These are phyloP conservation scores for Lytechinus pictus DNA, from an alignment of 35 echinoderm and acorn worm species.

Conservation along the genomic window DNA sequence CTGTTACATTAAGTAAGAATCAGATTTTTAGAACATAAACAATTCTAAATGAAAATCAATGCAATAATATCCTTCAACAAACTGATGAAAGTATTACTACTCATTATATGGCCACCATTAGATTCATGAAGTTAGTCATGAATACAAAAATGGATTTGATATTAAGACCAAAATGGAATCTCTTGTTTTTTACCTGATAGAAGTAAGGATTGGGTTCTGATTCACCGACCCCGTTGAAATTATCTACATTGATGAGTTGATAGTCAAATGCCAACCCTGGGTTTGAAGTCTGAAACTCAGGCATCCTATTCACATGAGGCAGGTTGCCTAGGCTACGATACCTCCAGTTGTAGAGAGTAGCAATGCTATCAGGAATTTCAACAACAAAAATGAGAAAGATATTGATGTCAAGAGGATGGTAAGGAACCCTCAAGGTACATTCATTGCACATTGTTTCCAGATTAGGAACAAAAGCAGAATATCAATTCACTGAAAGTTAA, in stretches of 20 bases:
- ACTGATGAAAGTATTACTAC: too few relatives aligned
- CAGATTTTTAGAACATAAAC: too few relatives aligned
- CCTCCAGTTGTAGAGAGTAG: slow-evolving; percentile 95
- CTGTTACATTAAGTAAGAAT: too few relatives aligned
- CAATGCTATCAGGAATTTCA: slow-evolving; percentile 64
- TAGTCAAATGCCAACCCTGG: slow-evolving; percentile 89
- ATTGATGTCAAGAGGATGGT: background rate
- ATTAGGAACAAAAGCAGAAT: too few relatives aligned
- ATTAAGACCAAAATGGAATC: background rate
- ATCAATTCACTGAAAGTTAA: too few relatives aligned
- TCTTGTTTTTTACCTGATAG: slow-evolving; percentile 77
- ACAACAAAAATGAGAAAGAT: background rate
- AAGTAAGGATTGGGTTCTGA: slow-evolving; percentile 98
- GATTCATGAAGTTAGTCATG: background rate
- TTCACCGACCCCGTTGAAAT: slow-evolving; percentile 97
- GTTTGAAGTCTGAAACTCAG: slow-evolving; percentile 81
- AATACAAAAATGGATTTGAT: background rate
- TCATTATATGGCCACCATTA: too few relatives aligned
- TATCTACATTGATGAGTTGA: slow-evolving; percentile 90
- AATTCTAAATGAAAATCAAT: too few relatives aligned
- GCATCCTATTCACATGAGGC: slow-evolving; percentile 69
- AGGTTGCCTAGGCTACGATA: slow-evolving; percentile 98
- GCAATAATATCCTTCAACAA: too few relatives aligned
- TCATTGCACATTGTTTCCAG: too few relatives aligned
- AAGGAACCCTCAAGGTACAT: background rate